Evolutionary conservation across 2,888 invertebrate species (phyloP), one percentile per base, ranked within the genome.

Genomic region (Zaprionus bogoriensis): DNA sequence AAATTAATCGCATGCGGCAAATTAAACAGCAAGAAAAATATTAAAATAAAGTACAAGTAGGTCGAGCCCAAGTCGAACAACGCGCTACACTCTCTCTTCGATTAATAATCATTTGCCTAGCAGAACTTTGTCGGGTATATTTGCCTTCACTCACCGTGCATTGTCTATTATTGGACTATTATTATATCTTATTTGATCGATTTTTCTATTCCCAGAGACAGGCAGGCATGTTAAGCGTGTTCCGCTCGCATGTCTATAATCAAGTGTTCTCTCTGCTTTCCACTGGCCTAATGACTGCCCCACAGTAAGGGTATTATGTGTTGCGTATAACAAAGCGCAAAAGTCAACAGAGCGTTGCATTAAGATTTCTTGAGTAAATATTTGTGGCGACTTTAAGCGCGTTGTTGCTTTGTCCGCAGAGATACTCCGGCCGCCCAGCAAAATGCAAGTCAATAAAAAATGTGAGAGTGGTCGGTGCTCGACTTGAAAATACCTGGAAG

Each of bases 1-100:
- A 72, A 67, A 66, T 63, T 80, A 83, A 86, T 86, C 67, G 64
- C 72, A 61, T 69, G 48, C 81, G 81, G 68, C 75, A 83, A 81
- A 86, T 81, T 86, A 71, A 77, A 74, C 84, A 77, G 28, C 48
- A 63, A 52, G 45, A 62, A 62, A 70, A 67, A 67, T 60, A 39
- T 60, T 28, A 38, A 53, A 50, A 58, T 32, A 25, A 44, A 52
- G 36, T 51, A 14, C 14, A 10, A 20, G 45, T 32, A 22, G 0
- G 10, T 22, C 2, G 2, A 14, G 28, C 17, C 4, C 23, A 10
- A 12, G 12, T 28, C 7, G 17, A 17, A 17, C 7, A 17, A 36
- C 3, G 2, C 17, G 1, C 3, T 3, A 3, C 3, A 36, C 27
- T 9, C 27, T 27, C 10, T 10, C 27, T 27, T 9, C 3, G 10